These are phyloP conservation scores for Orchestia grillus DNA, from an alignment of 1,140 invertebrate species.

Conservation along the genomic window DNA sequence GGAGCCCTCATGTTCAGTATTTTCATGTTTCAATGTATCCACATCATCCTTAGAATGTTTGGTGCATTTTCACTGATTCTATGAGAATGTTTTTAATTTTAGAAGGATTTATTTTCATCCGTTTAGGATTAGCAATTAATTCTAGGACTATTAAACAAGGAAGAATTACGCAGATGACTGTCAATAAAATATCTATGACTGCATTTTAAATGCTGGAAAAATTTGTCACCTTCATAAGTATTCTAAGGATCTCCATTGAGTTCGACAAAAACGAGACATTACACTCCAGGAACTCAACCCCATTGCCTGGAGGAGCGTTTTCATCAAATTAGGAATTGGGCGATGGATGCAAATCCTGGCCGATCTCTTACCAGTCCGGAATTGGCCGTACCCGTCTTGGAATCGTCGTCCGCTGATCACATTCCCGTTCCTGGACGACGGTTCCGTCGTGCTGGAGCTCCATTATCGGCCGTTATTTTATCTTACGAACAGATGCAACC, in stretches of 20 bases:
- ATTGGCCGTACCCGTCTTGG: background rate
- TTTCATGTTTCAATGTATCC: no score
- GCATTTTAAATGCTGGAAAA: background rate
- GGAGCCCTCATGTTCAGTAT: no score
- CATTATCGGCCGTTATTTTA: slow-evolving; percentile 1
- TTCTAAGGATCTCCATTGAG: background rate
- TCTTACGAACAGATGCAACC: background rate
- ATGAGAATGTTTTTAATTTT: no score
- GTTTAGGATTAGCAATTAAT: no score
- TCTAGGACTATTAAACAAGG: no score
- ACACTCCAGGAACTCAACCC: background rate
- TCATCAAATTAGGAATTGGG: background rate
- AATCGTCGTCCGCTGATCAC: background rate
- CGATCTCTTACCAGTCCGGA: background rate
- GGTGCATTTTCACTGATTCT: no score
- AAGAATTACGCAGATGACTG: background rate
- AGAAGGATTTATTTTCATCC: no score
- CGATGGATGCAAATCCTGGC: background rate
- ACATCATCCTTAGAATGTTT: no score
- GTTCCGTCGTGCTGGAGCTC: background rate
- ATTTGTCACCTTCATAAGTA: background rate
- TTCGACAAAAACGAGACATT: background rate
- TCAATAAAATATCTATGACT: background rate
- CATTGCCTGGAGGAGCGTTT: background rate
- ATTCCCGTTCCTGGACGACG: background rate